Evolutionary conservation across 1,140 invertebrate genomes (phyloP).

Genomic region (Stegodyphus mimosarum): DNA sequence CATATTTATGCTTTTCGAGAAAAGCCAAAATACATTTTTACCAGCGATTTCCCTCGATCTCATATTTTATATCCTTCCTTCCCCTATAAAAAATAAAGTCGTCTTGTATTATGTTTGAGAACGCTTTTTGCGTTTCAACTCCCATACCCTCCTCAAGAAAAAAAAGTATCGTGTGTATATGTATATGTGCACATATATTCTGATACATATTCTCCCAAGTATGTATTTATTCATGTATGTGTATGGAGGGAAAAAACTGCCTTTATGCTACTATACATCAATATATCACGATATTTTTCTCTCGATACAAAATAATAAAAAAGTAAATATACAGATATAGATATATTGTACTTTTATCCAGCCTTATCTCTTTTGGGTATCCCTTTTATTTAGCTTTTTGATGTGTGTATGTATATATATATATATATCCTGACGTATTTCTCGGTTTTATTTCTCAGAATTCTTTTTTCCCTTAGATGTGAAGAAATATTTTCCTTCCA

Average conservation of each 20-base stretch:
- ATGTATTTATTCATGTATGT: not conserved
- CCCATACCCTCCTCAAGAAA: no score
- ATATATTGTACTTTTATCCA: slow-evolving; percentile 1
- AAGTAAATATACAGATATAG: not conserved
- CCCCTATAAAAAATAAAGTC: not conserved
- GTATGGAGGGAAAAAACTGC: not conserved
- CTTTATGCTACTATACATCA: not conserved
- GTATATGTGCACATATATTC: not conserved
- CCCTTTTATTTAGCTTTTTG: not conserved
- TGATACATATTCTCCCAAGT: not conserved
- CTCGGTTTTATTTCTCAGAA: not conserved
- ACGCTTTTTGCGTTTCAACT: slow-evolving; percentile 19
- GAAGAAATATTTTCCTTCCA: not conserved
- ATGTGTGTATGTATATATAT: not conserved
- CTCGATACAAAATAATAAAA: no score
- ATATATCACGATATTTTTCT: slow-evolving; percentile 29
- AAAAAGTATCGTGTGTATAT: not conserved
- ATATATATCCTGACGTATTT: not conserved
- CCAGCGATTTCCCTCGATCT: no score
- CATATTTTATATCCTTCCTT: slow-evolving; percentile 6
- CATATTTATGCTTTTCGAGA: slow-evolving; percentile 19
- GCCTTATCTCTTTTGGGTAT: not conserved
- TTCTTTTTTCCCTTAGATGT: not conserved
- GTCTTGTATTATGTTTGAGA: slow-evolving; percentile 19
- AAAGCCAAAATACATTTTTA: not conserved